A percentile compares a stretch with the other conserved stretches of the same genome.
Conservation (phyloP, 2,888 invertebrate genomes). For the Diaprepes abbreviatus region DNA sequence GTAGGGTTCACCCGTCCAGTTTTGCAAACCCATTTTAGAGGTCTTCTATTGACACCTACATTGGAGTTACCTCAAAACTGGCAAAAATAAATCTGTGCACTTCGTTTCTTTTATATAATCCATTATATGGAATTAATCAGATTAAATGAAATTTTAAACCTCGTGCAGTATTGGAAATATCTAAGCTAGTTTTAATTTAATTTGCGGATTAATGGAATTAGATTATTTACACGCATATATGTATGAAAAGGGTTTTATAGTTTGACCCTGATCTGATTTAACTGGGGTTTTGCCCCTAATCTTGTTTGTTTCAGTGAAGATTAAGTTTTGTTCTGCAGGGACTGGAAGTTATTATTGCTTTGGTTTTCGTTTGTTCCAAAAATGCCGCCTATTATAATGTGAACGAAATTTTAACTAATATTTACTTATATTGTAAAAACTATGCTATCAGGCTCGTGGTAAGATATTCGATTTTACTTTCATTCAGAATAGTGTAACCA, state of each 20-base stretch:
- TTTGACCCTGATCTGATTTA: not conserved
- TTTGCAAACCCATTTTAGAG: slow-evolving; percentile 55
- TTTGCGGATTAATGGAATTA: slow-evolving; percentile 20
- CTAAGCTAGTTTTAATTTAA: not conserved
- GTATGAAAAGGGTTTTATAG: not conserved
- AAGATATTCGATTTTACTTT: too few species aligned
- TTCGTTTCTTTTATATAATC: slow-evolving; percentile 41
- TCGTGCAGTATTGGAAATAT: not conserved
- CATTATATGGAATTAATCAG: slow-evolving; percentile 5
- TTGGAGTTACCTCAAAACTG: slow-evolving; percentile 46
- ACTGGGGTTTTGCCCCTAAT: not conserved
- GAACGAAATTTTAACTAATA: too few species aligned
- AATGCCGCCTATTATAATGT: too few species aligned
- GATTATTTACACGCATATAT: too few species aligned
- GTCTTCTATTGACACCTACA: slow-evolving; percentile 14
- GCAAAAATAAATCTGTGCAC: slow-evolving; percentile 12
- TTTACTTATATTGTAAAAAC: too few species aligned
- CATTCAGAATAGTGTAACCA: too few species aligned
- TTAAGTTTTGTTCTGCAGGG: too few species aligned
- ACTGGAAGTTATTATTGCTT: too few species aligned
- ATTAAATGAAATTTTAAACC: slow-evolving; percentile 38
- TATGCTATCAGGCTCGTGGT: too few species aligned
- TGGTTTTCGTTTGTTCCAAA: too few species aligned
- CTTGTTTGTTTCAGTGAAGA: not conserved
- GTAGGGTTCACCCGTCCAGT: slow-evolving; percentile 55